A percentile compares a stretch with the other conserved stretches of the same genome.
phyloP scores from a whole-genome alignment of 2,113 vertebrate genomes.

The Aix galericulata region DNA sequence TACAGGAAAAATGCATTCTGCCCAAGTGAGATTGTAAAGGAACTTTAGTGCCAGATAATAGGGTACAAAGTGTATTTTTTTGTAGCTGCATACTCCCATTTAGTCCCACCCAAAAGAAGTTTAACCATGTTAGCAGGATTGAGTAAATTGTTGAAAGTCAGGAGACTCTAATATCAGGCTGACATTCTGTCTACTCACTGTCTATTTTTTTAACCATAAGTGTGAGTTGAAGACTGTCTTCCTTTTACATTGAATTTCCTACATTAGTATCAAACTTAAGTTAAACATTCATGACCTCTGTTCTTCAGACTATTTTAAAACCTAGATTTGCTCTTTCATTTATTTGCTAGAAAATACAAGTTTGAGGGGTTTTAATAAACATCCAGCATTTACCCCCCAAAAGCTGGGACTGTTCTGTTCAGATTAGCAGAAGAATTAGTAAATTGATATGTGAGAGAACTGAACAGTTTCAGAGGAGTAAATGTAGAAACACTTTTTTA shows the following conservation, averaged over 20 bases:
- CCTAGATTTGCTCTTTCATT: slow-evolving; percentile 23
- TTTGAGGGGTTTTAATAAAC: slow-evolving; percentile 51
- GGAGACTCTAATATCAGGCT: slow-evolving; percentile 2
- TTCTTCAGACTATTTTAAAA: slow-evolving; percentile 48
- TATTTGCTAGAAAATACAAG: slow-evolving; percentile 55
- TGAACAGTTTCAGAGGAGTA: slow-evolving; percentile 48
- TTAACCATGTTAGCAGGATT: not conserved
- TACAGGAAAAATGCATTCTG: slow-evolving; percentile 36
- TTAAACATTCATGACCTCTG: slow-evolving; percentile 41
- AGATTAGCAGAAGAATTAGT: slow-evolving; percentile 27
- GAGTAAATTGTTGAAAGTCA: slow-evolving; percentile 11
- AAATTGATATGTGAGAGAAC: not conserved
- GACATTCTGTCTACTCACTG: slow-evolving; percentile 44
- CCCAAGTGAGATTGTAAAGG: slow-evolving; percentile 29
- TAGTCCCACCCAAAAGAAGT: not conserved
- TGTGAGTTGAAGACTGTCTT: slow-evolving; percentile 50
- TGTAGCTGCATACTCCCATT: not conserved
- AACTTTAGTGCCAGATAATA: slow-evolving; percentile 10
- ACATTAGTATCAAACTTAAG: slow-evolving; percentile 13
- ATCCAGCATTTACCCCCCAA: not conserved
- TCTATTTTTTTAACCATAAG: slow-evolving; percentile 38
- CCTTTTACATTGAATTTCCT: slow-evolving; percentile 53
- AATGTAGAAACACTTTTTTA: slow-evolving; percentile 56
- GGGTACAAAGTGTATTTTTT: slow-evolving; percentile 10
- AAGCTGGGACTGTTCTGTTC: slow-evolving; percentile 35